Conservation (phyloP, 2,113 vertebrate genomes). For the Rhinoderma darwinii region DNA sequence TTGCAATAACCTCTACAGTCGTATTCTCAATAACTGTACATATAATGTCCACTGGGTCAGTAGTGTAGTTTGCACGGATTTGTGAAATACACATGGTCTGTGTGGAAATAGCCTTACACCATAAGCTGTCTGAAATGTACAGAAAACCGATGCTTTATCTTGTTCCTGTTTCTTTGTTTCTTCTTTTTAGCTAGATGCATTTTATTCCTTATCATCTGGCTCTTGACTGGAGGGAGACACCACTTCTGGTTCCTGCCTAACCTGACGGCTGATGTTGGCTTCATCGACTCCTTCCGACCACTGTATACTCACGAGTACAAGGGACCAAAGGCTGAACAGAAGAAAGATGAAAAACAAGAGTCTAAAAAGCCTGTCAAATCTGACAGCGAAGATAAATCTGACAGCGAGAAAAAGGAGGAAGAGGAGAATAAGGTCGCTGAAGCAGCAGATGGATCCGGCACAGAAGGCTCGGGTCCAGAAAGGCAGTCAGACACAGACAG, state of each 20-base stretch:
- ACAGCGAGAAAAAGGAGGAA: constrained; percentile 92
- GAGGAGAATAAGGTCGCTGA: constrained; percentile 81
- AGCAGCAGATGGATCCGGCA: constrained; percentile 68
- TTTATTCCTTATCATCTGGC: constrained; percentile 97
- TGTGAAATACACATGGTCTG: background rate
- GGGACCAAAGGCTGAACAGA: constrained; percentile 86
- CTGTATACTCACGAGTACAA: constrained; percentile 99
- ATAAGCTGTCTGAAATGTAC: background rate
- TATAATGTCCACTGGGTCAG: no score
- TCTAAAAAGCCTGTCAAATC: constrained; percentile 84
- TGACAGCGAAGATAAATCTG: constrained; percentile 92
- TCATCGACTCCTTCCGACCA: constrained; percentile 98
- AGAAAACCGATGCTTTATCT: background rate
- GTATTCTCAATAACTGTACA: no score
- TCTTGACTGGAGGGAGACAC: constrained; percentile 95
- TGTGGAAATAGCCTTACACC: background rate
- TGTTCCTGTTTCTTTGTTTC: constrained; percentile 21
- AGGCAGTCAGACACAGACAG: constrained; percentile 94
- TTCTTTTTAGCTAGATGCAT: constrained; percentile 89
- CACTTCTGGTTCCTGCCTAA: constrained; percentile 99
- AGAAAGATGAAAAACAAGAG: constrained; percentile 86
- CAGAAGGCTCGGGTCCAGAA: constrained; percentile 77
- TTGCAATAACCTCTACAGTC: no score
- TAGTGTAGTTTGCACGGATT: no score
- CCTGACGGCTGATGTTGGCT: constrained; percentile 95